Conservation (phyloP, 2,888 invertebrate species). For the Mimas tiliae region DNA sequence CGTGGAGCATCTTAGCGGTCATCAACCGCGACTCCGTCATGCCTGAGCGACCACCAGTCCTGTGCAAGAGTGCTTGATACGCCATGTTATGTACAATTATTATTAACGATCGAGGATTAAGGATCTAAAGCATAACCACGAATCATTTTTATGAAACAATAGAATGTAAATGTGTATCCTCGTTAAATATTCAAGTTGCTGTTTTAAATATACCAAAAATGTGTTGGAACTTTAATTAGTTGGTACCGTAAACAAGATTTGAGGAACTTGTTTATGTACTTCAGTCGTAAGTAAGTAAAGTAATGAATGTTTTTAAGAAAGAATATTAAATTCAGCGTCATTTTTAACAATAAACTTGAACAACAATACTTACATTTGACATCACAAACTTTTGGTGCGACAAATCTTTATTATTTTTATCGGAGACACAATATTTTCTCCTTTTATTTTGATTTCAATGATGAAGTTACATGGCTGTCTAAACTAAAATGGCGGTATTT, state of each 20-base stretch:
- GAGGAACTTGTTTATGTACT: neutral
- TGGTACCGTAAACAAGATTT: constrained; percentile 11
- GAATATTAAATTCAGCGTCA: neutral
- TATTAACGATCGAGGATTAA: constrained; percentile 31
- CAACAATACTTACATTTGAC: neutral
- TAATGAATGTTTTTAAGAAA: constrained; percentile 5
- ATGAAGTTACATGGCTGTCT: neutral
- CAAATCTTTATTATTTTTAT: neutral
- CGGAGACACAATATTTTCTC: neutral
- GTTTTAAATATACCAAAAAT: constrained; percentile 3
- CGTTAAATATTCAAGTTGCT: constrained; percentile 7
- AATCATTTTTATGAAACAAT: constrained; percentile 9
- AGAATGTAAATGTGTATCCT: constrained; percentile 21
- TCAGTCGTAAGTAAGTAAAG: neutral
- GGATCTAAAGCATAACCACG: constrained; percentile 28
- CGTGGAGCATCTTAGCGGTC: constrained; percentile 51
- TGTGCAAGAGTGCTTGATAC: constrained; percentile 37
- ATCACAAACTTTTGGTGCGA: neutral
- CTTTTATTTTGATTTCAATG: neutral
- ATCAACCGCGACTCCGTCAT: constrained; percentile 57
- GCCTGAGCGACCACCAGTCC: constrained; percentile 50
- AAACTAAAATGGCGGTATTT: neutral
- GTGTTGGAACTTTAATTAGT: constrained; percentile 16
- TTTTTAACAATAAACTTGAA: neutral
- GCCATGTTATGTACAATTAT: constrained; percentile 25